Conservation (phyloP, 2,113 vertebrate genomes). For the Plecotus auritus region DNA sequence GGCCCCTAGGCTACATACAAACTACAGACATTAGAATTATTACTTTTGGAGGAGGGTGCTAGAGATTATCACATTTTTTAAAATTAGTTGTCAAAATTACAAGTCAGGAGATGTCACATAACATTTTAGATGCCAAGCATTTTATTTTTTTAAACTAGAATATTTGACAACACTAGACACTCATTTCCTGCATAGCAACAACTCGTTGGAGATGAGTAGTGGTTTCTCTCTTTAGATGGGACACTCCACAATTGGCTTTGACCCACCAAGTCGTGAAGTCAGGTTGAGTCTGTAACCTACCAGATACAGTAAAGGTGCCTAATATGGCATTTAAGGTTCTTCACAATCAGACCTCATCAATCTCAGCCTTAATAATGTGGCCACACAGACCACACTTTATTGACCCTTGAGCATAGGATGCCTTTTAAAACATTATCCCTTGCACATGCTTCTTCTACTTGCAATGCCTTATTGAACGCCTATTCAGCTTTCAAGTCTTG, state of each 20-base stretch:
- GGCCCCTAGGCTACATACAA: background rate
- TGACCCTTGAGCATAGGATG: background rate
- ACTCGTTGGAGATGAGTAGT: background rate
- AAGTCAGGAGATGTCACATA: background rate
- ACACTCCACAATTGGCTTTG: background rate
- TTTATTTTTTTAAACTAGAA: background rate
- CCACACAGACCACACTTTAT: background rate
- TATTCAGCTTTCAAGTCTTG: background rate
- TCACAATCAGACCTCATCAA: background rate
- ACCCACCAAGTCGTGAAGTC: background rate
- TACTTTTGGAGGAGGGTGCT: background rate
- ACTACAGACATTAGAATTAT: background rate
- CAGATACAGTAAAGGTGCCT: background rate
- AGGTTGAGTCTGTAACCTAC: background rate
- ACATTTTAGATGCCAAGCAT: background rate
- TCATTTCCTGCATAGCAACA: background rate
- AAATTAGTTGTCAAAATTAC: slow-evolving; percentile 29
- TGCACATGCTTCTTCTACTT: background rate
- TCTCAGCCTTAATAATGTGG: background rate
- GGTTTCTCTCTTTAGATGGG: background rate
- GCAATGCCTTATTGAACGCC: background rate
- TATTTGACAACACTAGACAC: background rate
- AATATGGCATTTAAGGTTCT: background rate
- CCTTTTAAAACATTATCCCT: background rate
- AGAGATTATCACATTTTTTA: background rate